Conservation (phyloP, 2,113 vertebrate genomes). For the Hyla sarda region DNA sequence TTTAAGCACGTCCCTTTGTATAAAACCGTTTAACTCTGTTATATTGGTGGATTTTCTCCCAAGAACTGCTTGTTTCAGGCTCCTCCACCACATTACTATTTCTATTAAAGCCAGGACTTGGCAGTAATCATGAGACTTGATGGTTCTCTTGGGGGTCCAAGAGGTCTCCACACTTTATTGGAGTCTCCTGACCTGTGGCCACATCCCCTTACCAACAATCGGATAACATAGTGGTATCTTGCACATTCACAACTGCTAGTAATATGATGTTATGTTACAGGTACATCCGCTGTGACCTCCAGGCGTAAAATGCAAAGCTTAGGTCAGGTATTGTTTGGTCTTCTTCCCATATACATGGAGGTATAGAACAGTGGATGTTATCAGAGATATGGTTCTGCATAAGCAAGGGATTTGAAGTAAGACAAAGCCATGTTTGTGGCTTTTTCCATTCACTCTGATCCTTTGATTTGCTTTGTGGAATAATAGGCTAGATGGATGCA, state of each 20-base stretch:
- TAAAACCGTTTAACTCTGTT: too few relatives aligned
- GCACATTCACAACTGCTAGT: neutral
- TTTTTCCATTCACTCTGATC: constrained; percentile 16
- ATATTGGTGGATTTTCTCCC: too few relatives aligned
- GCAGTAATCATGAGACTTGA: too few relatives aligned
- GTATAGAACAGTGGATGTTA: neutral
- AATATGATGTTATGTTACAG: neutral
- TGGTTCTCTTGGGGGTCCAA: neutral
- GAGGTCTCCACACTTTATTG: accelerated
- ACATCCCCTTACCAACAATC: neutral
- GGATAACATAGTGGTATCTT: too few relatives aligned
- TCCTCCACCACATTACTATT: too few relatives aligned
- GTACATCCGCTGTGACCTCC: neutral
- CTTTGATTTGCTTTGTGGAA: constrained; percentile 9
- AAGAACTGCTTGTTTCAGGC: too few relatives aligned
- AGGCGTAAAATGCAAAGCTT: neutral
- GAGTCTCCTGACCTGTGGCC: neutral
- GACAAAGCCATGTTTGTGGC: neutral
- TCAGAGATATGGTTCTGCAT: neutral
- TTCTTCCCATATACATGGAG: neutral
- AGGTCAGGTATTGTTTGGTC: neutral
- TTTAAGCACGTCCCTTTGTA: too few relatives aligned
- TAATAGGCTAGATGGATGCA: constrained; percentile 46
- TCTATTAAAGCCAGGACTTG: too few relatives aligned
- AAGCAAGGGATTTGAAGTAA: neutral